A percentile compares a stretch with the other conserved stretches of the same genome.
Evolutionary conservation across 2,113 vertebrate genomes (phyloP).

Genomic region (Lophotis ruficrista): DNA sequence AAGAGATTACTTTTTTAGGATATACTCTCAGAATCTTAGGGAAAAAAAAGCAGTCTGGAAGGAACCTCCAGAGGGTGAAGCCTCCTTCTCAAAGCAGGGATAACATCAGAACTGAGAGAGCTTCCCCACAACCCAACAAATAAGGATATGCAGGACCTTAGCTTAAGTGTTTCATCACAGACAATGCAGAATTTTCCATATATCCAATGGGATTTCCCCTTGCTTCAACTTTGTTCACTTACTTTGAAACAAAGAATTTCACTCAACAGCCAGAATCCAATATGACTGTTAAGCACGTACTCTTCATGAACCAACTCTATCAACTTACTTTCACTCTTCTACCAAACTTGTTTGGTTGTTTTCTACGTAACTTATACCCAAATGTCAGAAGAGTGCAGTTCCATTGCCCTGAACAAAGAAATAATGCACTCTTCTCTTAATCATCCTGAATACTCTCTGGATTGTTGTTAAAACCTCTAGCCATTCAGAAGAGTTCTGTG

Average conservation of each 20-base stretch:
- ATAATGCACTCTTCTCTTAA: background rate
- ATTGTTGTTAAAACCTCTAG: background rate
- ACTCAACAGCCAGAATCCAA: too few relatives aligned
- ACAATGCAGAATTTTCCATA: background rate
- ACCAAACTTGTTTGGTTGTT: accelerated
- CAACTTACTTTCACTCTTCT: background rate
- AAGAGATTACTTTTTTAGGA: background rate
- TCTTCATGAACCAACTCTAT: too few relatives aligned
- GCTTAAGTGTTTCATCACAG: background rate
- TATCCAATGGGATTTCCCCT: background rate
- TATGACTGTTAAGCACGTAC: too few relatives aligned
- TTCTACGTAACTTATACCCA: background rate
- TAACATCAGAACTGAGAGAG: background rate
- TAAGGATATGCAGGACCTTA: too few relatives aligned
- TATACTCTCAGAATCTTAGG: background rate
- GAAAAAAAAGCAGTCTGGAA: background rate
- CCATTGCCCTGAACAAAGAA: background rate
- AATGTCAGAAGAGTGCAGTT: background rate
- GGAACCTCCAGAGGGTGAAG: background rate
- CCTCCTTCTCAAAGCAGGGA: background rate
- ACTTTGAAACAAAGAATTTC: too few relatives aligned
- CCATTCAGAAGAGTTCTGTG: background rate
- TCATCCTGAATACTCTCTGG: background rate
- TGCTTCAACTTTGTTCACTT: background rate
- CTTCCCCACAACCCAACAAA: background rate